A percentile compares a stretch with the other conserved stretches of the same genome.
These are phyloP conservation scores for Hycleus phaleratus DNA, from an alignment of 1,140 invertebrate species.

Conservation along the genomic window DNA sequence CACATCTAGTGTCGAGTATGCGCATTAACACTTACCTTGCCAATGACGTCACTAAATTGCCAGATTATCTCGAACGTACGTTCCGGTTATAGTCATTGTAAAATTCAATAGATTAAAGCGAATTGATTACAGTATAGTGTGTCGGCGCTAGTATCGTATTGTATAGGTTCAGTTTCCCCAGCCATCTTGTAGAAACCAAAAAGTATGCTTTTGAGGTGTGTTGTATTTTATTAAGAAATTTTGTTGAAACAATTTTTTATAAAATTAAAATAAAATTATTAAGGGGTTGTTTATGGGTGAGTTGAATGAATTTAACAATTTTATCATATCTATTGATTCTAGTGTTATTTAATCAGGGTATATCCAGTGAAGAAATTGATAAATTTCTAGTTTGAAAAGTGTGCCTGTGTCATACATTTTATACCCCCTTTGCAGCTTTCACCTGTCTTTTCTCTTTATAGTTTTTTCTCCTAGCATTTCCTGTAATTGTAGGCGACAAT, in stretches of 20 bases:
- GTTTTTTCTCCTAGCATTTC: no score
- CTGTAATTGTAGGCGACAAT: no score
- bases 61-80: conserved; percentile 16
- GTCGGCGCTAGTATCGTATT: conserved; percentile 19
- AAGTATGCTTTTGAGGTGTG: conserved; percentile 44
- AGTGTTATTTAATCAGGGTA: no score
- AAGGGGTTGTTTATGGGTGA: conserved; percentile 40
- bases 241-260: no score
- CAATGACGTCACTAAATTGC: conserved; percentile 32
- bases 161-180: conserved; percentile 37
- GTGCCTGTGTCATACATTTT: conserved; percentile 34
- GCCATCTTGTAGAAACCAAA: conserved; percentile 41
- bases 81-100: background rate
- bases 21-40: conserved; percentile 32
- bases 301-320: conserved; percentile 19
- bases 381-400: conserved; percentile 19
- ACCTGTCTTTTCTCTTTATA: no score
- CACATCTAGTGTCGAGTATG: conserved; percentile 19
- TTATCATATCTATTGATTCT: background rate
- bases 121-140: background rate
- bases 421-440: no score
- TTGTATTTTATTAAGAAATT: conserved; percentile 35
- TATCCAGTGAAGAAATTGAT: no score
- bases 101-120: background rate
- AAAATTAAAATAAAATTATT: conserved; percentile 13